Evolutionary conservation across 2,113 vertebrate species (phyloP), one percentile per base, ranked within the genome.

Genomic region (Calonectris borealis): DNA sequence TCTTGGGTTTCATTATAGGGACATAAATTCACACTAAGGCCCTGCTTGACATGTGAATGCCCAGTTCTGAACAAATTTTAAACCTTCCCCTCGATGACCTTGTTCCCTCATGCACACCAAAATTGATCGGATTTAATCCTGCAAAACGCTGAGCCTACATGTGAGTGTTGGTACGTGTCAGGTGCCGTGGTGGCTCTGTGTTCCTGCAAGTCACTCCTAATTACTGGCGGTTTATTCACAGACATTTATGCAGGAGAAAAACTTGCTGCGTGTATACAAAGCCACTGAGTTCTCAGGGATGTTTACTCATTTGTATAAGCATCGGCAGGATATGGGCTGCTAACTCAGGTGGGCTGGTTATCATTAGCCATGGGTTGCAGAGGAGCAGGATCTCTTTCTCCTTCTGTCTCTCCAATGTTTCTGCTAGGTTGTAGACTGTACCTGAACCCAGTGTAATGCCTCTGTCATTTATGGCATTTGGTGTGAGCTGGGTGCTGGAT

Each of bases 41-140:
- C 17, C 20, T 15, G 6, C 13, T 1, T 48, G 40, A 38, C 26
- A 32, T 1, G 0, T 6, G 24, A 49, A 52, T 25, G 7, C 27
- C 21, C 9, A 40, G 20, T 60, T 66, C 9, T 10, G 5, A 86
- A 80, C 20, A 19, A 10, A 62, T 21, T 61, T n/a, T 51, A 55
- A 55, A 51, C 13, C 7, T 65, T 6, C 4, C 13, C 18, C 22
- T 71, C 4, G 1, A 9, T 29, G 22, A 24, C 7, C 52, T 34
- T 16, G 7, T 72, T 78, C 16, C 10, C 31, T 77, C 10, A 49
- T 16, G n/a, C 24, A 62, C 9, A 49, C 49, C 18, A 66, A 44
- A 83, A 72, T 3, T 18, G 2, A n/a, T 36, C 44, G 3, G 40
- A 27, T 62, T 80, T 65, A 27, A 44, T 27, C n/a, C 64, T 76